Evolutionary conservation across 1,140 invertebrate species (phyloP).

Genomic region (Dendroctonus ponderosae): DNA sequence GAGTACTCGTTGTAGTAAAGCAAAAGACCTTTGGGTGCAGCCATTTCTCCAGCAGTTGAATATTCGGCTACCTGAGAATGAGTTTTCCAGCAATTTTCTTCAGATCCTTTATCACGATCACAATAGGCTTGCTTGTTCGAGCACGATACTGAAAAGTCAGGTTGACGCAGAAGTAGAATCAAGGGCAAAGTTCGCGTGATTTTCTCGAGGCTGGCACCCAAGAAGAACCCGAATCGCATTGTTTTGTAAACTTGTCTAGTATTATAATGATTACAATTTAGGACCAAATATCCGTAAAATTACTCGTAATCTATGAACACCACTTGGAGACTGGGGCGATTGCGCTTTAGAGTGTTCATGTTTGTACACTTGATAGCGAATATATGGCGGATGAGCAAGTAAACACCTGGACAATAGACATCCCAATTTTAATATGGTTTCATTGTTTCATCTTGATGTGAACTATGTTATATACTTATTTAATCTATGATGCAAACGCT

Average conservation of each 20-base stretch:
- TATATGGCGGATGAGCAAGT: too few relatives aligned
- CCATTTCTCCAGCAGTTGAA: slow-evolving; percentile 11
- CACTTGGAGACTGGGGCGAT: too few relatives aligned
- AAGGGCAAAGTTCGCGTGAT: slow-evolving; percentile 26
- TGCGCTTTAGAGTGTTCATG: too few relatives aligned
- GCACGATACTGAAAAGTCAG: slow-evolving; percentile 16
- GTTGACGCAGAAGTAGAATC: slow-evolving; percentile 33
- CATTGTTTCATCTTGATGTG: too few relatives aligned
- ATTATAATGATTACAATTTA: not conserved
- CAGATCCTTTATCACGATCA: not conserved
- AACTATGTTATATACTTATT: too few relatives aligned
- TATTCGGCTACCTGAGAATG: not conserved
- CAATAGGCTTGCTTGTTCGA: slow-evolving; percentile 5
- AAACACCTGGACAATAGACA: too few relatives aligned
- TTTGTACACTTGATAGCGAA: too few relatives aligned
- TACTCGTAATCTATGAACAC: too few relatives aligned
- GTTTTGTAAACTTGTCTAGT: not conserved
- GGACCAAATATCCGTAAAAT: too few relatives aligned
- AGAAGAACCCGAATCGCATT: slow-evolving; percentile 4
- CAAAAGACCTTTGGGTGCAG: slow-evolving; percentile 49
- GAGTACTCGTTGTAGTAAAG: slow-evolving; percentile 71
- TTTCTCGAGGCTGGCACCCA: slow-evolving; percentile 9
- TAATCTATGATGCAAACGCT: too few relatives aligned
- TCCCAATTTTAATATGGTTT: too few relatives aligned
- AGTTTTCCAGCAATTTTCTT: not conserved